Evolutionary conservation across 2,888 invertebrate species (phyloP).

Genomic region (Papilio demoleus): DNA sequence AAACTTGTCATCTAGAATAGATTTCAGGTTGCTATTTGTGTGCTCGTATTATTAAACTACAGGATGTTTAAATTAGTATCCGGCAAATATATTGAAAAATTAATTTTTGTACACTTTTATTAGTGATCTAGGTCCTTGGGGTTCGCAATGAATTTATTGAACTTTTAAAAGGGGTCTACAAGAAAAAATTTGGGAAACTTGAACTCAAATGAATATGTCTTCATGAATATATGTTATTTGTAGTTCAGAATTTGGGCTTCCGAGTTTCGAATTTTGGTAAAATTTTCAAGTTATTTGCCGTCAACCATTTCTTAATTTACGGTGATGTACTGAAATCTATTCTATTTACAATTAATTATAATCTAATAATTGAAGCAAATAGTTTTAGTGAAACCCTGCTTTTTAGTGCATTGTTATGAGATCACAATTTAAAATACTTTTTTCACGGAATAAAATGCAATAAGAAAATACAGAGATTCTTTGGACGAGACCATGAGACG

Average conservation of each 20-base stretch:
- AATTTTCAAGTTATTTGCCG: slow-evolving; percentile 1
- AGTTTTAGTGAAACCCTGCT: slow-evolving; percentile 68
- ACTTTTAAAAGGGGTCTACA: too few relatives aligned
- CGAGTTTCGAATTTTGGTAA: not conserved
- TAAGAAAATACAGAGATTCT: slow-evolving; percentile 57
- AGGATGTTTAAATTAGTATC: slow-evolving; percentile 3
- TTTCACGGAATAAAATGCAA: slow-evolving; percentile 55
- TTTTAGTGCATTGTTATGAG: slow-evolving; percentile 67
- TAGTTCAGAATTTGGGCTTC: too few relatives aligned
- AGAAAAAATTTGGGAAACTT: too few relatives aligned
- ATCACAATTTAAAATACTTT: slow-evolving; percentile 52
- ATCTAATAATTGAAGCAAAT: slow-evolving; percentile 77
- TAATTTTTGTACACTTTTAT: too few relatives aligned
- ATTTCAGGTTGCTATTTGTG: slow-evolving; percentile 56
- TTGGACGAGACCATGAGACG: slow-evolving; percentile 31
- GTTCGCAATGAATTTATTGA: too few relatives aligned
- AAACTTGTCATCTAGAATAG: slow-evolving; percentile 53
- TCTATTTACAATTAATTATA: slow-evolving; percentile 48
- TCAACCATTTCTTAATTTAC: not conserved
- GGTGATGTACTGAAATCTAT: slow-evolving; percentile 61
- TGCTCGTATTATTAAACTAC: slow-evolving; percentile 34
- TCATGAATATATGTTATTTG: too few relatives aligned
- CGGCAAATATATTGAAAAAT: slow-evolving; percentile 3
- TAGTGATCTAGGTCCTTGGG: too few relatives aligned
- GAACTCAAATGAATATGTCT: not conserved